Evolutionary conservation across 2,888 invertebrate genomes (phyloP), one percentile per base, ranked within the genome.

Genomic region (Byasa hedistus): DNA sequence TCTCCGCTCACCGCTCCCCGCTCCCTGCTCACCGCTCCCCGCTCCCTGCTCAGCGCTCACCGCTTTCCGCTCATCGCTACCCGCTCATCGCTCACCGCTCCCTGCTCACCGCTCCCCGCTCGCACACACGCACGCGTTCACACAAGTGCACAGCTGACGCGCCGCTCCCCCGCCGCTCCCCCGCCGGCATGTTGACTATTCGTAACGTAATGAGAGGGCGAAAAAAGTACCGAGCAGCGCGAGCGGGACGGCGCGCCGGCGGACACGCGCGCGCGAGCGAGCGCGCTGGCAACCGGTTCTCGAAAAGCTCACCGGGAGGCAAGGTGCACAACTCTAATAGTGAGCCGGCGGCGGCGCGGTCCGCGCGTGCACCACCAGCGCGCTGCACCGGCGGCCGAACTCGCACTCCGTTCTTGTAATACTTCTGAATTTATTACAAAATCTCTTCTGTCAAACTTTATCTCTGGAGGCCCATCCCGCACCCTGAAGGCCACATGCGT

Each of bases 301-400:
- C 82, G 79, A 82, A 87, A 84, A 84, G 84, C 87, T 82, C 84
- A 82, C 73, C 85, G 87, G 87, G 87, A 87, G 87, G 89, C 89
- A 89, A 90, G 90, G 89, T 90, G 90, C 85, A 81, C 84, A 84
- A 84, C 85, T 85, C 87, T 88, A 86, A 87, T 84, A 85, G 87
- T 87, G 85, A 83, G 79, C 81, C 83, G 86, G n/a, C 48, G 48
- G 48, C 48, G 48, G n/a, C 48, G 48, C 4, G 15, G 48, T 1
- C 48, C 10, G 8, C 8, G 1, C 32, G 32, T 8, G 10, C n/a
- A n/a, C n/a, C n/a, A n/a, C n/a, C n/a, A 39, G 7, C 15, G 39
- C 39, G 39, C 8, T 7, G 15, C 8, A 39, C 39, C 15, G 39
- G 39, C 39, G 15, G 15, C 39, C 39, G 39, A 15, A 15, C n/a